Evolutionary conservation across 2,888 invertebrate genomes (phyloP).

Genomic region (Diloba caeruleocephala): DNA sequence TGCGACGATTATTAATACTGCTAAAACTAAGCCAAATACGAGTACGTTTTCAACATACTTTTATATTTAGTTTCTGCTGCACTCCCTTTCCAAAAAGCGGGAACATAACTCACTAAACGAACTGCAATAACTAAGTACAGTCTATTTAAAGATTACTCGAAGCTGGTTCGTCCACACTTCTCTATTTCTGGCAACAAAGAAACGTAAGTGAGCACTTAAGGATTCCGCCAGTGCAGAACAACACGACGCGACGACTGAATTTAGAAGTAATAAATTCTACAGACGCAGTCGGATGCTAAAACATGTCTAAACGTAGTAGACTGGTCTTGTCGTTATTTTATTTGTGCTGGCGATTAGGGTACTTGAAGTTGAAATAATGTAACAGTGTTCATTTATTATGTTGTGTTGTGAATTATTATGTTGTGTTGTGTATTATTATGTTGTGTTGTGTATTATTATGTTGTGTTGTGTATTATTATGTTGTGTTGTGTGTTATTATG

Average conservation of each 20-base stretch:
- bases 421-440: conserved; percentile 5
- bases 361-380: conserved; percentile 17
- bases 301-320: conserved; percentile 25
- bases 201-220: conserved; percentile 48
- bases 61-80: no score
- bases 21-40: no score
- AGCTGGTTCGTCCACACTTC: conserved; percentile 24
- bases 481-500: conserved; percentile 8
- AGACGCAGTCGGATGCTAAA: conserved; percentile 47
- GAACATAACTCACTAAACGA: conserved; percentile 8
- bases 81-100: not conserved
- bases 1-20: no score
- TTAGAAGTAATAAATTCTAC: conserved; percentile 53
- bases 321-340: conserved; percentile 24
- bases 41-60: no score
- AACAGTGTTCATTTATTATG: no score
- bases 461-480: no score
- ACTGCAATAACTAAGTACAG: conserved; percentile 21
- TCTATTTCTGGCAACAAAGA: conserved; percentile 56
- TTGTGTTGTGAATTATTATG: conserved; percentile 6
- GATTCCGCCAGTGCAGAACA: conserved; percentile 41
- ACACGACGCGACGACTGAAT: conserved; percentile 39
- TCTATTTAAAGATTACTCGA: conserved; percentile 43
- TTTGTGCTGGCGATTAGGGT: conserved; percentile 21
- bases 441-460: conserved; percentile 3